Conservation (phyloP, 2,888 invertebrate species). For the Oxytorus armatus region DNA sequence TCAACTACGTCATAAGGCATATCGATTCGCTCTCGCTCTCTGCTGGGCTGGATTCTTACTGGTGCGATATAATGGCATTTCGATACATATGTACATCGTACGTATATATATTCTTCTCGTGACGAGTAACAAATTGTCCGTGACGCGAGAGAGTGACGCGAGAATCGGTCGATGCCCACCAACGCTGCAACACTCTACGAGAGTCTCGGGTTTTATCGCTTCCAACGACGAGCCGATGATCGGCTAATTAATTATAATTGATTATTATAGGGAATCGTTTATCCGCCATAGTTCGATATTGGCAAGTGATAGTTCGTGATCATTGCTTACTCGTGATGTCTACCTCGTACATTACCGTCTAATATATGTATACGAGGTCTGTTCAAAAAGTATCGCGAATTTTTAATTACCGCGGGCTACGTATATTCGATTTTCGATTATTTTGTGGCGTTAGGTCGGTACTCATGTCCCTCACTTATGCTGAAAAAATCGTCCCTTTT, state of each 20-base stretch:
- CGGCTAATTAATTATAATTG: conserved; percentile 77
- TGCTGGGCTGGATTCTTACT: conserved; percentile 22
- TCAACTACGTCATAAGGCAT: no score
- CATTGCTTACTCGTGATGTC: conserved; percentile 55
- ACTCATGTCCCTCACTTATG: no score
- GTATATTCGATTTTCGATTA: no score
- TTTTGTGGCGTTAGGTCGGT: no score
- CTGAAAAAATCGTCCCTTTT: no score
- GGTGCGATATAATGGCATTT: conserved; percentile 29
- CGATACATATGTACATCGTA: conserved; percentile 3
- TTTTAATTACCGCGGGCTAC: no score
- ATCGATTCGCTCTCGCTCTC: conserved; percentile 26
- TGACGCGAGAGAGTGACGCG: conserved; percentile 66
- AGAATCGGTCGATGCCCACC: conserved; percentile 69
- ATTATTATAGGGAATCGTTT: conserved; percentile 73
- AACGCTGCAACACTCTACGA: conserved; percentile 58
- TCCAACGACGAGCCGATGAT: conserved; percentile 66
- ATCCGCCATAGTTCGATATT: no score
- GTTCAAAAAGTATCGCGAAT: no score
- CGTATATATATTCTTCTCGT: neutral
- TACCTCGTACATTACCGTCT: no score
- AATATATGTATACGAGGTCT: no score
- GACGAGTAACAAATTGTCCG: conserved; percentile 40
- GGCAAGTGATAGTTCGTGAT: no score
- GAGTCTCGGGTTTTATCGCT: conserved; percentile 67